Conservation (phyloP, 2,888 invertebrate genomes). For the Agapostemon virescens region DNA sequence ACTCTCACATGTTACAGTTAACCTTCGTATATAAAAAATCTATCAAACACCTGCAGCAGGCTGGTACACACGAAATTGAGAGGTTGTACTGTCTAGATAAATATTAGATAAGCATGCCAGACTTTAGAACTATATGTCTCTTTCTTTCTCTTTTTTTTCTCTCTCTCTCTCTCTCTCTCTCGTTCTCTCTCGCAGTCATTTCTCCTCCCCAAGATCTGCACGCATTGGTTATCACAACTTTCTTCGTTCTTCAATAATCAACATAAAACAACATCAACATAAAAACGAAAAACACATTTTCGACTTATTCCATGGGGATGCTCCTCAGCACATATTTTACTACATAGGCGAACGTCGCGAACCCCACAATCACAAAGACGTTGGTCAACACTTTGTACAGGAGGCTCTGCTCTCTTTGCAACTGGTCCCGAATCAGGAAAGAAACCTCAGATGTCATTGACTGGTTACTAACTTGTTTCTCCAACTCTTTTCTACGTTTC, state of each 20-base stretch:
- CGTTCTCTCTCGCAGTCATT: background rate
- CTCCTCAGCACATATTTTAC: constrained; percentile 95
- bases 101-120: constrained; percentile 38
- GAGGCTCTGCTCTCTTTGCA: constrained; percentile 83
- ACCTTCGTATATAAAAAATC: constrained; percentile 64
- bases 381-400: constrained; percentile 92
- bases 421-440: constrained; percentile 73
- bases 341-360: constrained; percentile 94
- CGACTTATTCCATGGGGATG: constrained; percentile 84
- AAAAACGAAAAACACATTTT: background rate
- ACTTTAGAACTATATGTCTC: constrained; percentile 22
- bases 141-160: background rate
- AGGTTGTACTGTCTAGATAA: constrained; percentile 28
- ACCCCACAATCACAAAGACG: constrained; percentile 92
- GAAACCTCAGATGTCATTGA: constrained; percentile 74
- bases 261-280: too few species aligned
- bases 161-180: background rate
- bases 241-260: constrained; percentile 20
- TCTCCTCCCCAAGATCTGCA: constrained; percentile 31
- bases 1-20: constrained; percentile 59
- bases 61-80: constrained; percentile 39
- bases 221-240: constrained; percentile 43
- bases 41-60: constrained; percentile 54
- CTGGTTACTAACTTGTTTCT: constrained; percentile 80
- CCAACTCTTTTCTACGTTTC: constrained; percentile 80